These are phyloP conservation scores for Noctua janthina DNA, from an alignment of 2,888 invertebrate genomes.

Conservation along the genomic window DNA sequence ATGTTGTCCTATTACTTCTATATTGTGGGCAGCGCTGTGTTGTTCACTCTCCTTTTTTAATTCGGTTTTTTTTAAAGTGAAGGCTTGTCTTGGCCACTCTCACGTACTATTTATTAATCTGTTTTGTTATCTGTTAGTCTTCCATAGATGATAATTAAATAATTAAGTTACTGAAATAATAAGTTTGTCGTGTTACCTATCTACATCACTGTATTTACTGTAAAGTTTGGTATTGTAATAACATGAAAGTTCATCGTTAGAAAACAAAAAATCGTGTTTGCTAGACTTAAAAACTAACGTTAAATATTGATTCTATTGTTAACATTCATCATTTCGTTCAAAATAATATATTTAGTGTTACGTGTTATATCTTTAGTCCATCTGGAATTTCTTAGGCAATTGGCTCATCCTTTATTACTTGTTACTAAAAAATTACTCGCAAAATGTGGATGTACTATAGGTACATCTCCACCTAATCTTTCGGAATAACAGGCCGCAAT, in stretches of 20 bases:
- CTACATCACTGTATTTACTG: not conserved
- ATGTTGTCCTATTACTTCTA: no score
- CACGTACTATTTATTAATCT: no score
- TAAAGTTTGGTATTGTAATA: no score
- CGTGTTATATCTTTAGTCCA: not conserved
- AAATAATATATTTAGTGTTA: not conserved
- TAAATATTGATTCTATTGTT: not conserved
- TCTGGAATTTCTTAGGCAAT: not conserved
- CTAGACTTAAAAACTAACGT: conserved; percentile 3
- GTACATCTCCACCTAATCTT: not conserved
- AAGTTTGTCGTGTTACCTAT: not conserved
- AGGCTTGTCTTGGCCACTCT: no score
- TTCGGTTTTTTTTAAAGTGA: no score
- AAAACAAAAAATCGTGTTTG: not conserved
- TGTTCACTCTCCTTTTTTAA: no score
- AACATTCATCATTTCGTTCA: not conserved
- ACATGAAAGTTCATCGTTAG: not conserved
- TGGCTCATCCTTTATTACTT: not conserved
- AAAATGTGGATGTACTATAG: not conserved
- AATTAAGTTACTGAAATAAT: not conserved
- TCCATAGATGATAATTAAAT: no score
- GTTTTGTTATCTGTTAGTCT: no score
- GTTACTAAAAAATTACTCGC: not conserved
- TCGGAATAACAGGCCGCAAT: no score
- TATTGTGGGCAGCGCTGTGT: no score